These are phyloP conservation scores for Euborellia annulipes DNA, from an alignment of 1,140 invertebrate species.

Conservation along the genomic window DNA sequence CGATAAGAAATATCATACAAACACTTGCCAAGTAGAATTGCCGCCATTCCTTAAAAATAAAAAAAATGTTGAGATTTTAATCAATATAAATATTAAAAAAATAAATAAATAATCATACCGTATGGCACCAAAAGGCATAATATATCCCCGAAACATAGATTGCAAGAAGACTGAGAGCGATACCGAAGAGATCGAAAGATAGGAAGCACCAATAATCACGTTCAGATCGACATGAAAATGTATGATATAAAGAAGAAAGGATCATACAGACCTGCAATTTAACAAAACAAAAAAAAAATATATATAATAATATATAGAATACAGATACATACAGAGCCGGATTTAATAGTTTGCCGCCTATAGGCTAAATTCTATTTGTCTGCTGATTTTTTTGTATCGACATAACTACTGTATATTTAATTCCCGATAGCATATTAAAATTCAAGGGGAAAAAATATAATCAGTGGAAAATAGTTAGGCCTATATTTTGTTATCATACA, in stretches of 20 bases:
- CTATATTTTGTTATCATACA: too few relatives aligned
- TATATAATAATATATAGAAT: background rate
- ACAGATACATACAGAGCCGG: too few relatives aligned
- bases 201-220: conserved; percentile 73
- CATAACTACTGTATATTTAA: too few relatives aligned
- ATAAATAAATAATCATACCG: conserved; percentile 36
- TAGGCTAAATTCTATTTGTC: too few relatives aligned
- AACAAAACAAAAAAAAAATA: conserved; percentile 23
- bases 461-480: too few relatives aligned
- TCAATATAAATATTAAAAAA: too few relatives aligned
- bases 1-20: conserved; percentile 56
- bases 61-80: too few relatives aligned
- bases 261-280: conserved; percentile 71
- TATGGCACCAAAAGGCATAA: conserved; percentile 91
- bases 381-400: too few relatives aligned
- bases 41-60: conserved; percentile 53
- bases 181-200: conserved; percentile 82
- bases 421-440: too few relatives aligned
- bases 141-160: conserved; percentile 93
- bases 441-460: too few relatives aligned
- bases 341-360: too few relatives aligned
- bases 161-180: conserved; percentile 77
- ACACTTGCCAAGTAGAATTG: conserved; percentile 72
- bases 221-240: conserved; percentile 83
- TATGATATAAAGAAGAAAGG: conserved; percentile 82